These are phyloP conservation scores for Synanthedon vespiformis DNA, from an alignment of 2,888 invertebrate species.

Conservation along the genomic window DNA sequence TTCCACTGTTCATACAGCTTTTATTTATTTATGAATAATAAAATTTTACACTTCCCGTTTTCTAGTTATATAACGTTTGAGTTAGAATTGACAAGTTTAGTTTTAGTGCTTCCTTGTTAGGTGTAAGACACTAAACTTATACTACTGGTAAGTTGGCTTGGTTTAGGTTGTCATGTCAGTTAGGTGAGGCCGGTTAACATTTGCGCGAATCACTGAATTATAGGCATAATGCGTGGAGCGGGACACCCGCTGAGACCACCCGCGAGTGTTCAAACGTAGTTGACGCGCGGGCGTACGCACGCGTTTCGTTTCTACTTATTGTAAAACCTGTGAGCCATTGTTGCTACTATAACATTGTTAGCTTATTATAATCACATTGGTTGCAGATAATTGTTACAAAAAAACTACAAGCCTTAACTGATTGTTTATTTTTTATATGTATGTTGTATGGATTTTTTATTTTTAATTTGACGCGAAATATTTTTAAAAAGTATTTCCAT, in stretches of 20 bases:
- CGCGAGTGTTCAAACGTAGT: slow-evolving; percentile 28
- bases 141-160: too few species aligned
- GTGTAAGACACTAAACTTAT: slow-evolving; percentile 19
- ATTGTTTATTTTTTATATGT: too few species aligned
- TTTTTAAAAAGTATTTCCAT: too few species aligned
- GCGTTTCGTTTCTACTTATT: slow-evolving; percentile 12
- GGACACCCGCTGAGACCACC: slow-evolving; percentile 63
- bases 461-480: too few species aligned
- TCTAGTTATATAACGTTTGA: slow-evolving; percentile 1
- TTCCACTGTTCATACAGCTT: not conserved
- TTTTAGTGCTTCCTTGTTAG: slow-evolving; percentile 47
- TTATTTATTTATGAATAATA: not conserved
- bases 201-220: slow-evolving; percentile 63
- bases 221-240: slow-evolving; percentile 39
- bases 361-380: not conserved
- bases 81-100: slow-evolving; percentile 18
- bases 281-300: slow-evolving; percentile 14
- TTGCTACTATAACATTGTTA: slow-evolving; percentile 5
- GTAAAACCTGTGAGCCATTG: slow-evolving; percentile 12
- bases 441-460: too few species aligned
- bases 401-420: too few species aligned
- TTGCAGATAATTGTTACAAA: not conserved
- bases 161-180: slow-evolving; percentile 43
- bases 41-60: not conserved
- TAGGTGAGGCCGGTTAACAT: slow-evolving; percentile 48